Conservation (phyloP, 2,888 invertebrate species). For the Dynastes tityus region DNA sequence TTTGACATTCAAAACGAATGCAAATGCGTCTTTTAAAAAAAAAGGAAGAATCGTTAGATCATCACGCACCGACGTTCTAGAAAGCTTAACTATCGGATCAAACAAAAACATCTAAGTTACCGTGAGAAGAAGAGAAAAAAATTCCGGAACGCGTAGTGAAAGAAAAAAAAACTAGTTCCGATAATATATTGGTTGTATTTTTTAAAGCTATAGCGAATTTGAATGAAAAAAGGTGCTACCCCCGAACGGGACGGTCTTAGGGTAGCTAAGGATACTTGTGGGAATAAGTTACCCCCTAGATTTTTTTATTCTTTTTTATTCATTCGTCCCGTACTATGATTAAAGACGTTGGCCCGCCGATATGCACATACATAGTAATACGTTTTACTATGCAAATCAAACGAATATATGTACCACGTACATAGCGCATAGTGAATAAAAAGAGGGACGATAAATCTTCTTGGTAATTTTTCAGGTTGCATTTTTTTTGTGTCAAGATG, state of each 20-base stretch:
- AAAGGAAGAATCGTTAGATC: not conserved
- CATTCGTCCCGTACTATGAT: conserved; percentile 57
- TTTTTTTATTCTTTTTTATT: conserved; percentile 60
- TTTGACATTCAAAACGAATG: not conserved
- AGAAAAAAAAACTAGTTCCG: conserved; percentile 55
- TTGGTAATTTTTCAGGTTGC: conserved; percentile 65
- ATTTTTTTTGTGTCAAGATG: conserved; percentile 48
- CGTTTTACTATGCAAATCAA: conserved; percentile 61
- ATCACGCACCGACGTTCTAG: not conserved
- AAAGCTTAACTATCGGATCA: conserved; percentile 4
- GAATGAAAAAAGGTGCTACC: conserved; percentile 61
- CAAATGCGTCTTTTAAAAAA: not conserved
- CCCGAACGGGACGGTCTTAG: conserved; percentile 48
- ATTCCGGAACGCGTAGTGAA: conserved; percentile 50
- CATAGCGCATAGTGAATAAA: conserved; percentile 47
- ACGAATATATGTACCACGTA: conserved; percentile 11
- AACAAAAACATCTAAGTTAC: conserved; percentile 59
- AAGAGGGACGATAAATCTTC: conserved; percentile 63
- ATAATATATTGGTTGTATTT: conserved; percentile 60
- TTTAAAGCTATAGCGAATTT: conserved; percentile 61
- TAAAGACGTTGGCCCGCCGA: conserved; percentile 64
- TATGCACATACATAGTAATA: conserved; percentile 39
- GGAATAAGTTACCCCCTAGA: conserved; percentile 63
- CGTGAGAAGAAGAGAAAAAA: conserved; percentile 63
- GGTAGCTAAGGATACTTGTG: conserved; percentile 59